phyloP scores from a whole-genome alignment of 2,113 vertebrate species.

The Pithys albifrons region DNA sequence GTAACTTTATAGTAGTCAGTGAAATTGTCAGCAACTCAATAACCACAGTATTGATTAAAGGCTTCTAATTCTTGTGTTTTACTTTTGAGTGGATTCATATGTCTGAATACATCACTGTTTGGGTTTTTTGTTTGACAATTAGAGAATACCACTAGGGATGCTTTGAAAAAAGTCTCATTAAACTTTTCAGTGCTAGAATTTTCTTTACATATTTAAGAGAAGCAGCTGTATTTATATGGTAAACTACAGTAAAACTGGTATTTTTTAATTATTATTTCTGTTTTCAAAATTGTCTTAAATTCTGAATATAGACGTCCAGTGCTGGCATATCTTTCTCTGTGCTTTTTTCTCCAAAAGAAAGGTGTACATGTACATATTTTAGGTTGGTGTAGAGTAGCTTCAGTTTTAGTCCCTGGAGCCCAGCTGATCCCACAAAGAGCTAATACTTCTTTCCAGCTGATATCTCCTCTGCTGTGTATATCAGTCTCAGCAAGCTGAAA shows the following conservation, averaged over 20 bases:
- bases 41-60: background rate
- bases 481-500: conserved; percentile 29
- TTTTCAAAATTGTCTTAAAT: background rate
- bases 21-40: background rate
- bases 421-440: background rate
- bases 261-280: background rate
- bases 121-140: background rate
- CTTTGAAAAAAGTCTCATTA: background rate
- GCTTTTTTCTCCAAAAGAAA: background rate
- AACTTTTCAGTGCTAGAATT: background rate
- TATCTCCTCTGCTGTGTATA: conserved; percentile 8
- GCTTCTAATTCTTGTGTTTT: background rate
- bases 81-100: background rate
- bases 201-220: background rate
- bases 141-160: background rate
- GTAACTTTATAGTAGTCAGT: background rate
- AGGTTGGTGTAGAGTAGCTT: background rate
- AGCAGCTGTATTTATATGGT: background rate
- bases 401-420: background rate
- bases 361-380: background rate
- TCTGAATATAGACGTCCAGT: background rate
- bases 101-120: background rate
- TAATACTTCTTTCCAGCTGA: background rate
- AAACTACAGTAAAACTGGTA: background rate
- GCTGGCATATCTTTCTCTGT: background rate